Evolutionary conservation across 1,140 invertebrate genomes (phyloP), one percentile per base, ranked within the genome.

Genomic region (Drosophila virilis): DNA sequence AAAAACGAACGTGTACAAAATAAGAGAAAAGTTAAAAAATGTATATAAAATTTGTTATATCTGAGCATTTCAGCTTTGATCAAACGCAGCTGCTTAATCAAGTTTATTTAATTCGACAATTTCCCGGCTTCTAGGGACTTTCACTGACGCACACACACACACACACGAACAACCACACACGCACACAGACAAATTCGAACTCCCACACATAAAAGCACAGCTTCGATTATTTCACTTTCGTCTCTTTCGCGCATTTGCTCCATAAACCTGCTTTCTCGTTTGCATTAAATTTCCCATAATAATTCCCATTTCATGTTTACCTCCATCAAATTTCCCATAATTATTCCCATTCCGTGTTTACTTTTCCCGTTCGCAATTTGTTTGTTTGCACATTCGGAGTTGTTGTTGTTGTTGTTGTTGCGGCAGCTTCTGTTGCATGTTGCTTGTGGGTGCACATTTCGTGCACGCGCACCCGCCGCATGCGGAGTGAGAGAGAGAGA

Each of bases 281-380:
- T 38, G 65, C 48, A 35, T 65, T 40, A 37, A 88, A 89, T 89
- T 83, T 83, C 76, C 84, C 79, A 89, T 45, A 76, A 79, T 62
- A 84, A 60, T 80, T 81, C 52, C 64, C 71, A 65, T 33, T 58
- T 45, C 40, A 42, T 42, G 40, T 42, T 42, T 13, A 55, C 58
- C 22, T 28, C 22, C 48, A 35, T 57, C 43, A 37, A 88, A 89
- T 89, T 83, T 83, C 76, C 84, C 79, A 89, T 45, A 76, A 79
- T 67, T 79, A 60, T 75, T 55, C 38, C 57, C 61, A 57, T 74
- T 76, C 46, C 64, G 38, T 77, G 59, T 68, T 65, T 74, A 32
- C 55, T 42, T 42, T n/a, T 32, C 35, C 35, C 8, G 35, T 43
- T 40, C 28, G 40, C 61, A 40, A 54, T 48, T 68, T 28, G 40